These are phyloP conservation scores for Exephanes ischioxanthus DNA, from an alignment of 2,888 invertebrate species.

Conservation along the genomic window DNA sequence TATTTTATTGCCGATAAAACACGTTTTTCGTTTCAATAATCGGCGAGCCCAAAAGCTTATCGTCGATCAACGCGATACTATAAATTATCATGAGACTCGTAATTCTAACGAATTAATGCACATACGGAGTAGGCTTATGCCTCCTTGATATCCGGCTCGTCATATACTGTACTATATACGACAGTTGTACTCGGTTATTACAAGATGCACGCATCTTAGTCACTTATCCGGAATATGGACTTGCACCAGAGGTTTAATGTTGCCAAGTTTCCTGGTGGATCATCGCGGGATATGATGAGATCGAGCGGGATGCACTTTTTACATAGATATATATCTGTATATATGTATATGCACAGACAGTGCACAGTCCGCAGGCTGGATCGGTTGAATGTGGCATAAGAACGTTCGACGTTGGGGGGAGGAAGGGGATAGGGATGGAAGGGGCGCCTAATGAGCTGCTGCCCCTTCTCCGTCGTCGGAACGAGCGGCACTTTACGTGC, in stretches of 20 bases:
- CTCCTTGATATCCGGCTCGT: constrained; percentile 54
- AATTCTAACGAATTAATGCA: constrained; percentile 30
- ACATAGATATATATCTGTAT: background rate
- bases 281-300: constrained; percentile 19
- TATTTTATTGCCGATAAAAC: background rate
- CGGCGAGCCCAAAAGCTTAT: background rate
- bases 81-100: constrained; percentile 26
- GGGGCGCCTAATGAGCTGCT: constrained; percentile 77
- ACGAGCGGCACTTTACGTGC: constrained; percentile 51
- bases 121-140: constrained; percentile 31
- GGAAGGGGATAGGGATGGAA: constrained; percentile 71
- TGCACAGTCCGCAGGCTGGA: constrained; percentile 29
- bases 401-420: constrained; percentile 53
- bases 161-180: constrained; percentile 29
- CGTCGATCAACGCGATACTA: background rate
- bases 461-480: constrained; percentile 65
- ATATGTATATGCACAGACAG: background rate
- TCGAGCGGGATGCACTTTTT: constrained; percentile 23
- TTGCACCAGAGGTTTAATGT: constrained; percentile 47
- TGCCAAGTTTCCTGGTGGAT: constrained; percentile 42
- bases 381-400: constrained; percentile 60
- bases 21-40: background rate
- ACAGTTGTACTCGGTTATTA: constrained; percentile 41
- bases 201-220: constrained; percentile 32
- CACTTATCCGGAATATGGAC: constrained; percentile 24